Evolutionary conservation across 2,888 invertebrate species (phyloP).

Genomic region (Macaria liturata): DNA sequence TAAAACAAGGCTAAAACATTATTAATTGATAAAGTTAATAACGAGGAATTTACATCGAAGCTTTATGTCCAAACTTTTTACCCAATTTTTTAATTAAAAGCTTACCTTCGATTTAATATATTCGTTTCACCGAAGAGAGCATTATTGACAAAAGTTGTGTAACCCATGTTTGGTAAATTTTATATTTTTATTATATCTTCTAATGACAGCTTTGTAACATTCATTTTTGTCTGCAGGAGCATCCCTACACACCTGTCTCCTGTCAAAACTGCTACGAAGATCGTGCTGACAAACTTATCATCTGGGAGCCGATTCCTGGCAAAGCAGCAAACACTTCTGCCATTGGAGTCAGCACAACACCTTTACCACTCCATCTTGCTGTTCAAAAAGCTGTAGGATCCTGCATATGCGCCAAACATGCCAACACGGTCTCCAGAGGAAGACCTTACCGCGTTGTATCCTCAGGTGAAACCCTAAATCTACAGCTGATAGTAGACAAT

Average conservation of each 20-base stretch:
- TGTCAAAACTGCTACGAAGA: slow-evolving; percentile 95
- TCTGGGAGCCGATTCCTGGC: slow-evolving; percentile 87
- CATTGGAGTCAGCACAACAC: slow-evolving; percentile 67
- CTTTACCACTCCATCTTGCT: slow-evolving; percentile 84
- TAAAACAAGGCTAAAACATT: too few relatives aligned
- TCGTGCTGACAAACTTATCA: slow-evolving; percentile 91
- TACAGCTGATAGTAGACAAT: slow-evolving; percentile 92
- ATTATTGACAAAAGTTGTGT: too few relatives aligned
- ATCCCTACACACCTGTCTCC: slow-evolving; percentile 90
- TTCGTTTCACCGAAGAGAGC: too few relatives aligned
- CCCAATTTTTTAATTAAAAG: too few relatives aligned
- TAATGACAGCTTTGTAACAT: too few relatives aligned
- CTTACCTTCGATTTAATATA: too few relatives aligned
- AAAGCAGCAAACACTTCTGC: slow-evolving; percentile 56
- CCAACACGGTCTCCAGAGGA: slow-evolving; percentile 82
- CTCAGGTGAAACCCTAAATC: slow-evolving; percentile 90
- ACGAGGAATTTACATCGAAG: too few relatives aligned
- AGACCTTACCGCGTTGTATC: slow-evolving; percentile 88
- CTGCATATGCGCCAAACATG: slow-evolving; percentile 88
- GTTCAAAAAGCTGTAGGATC: slow-evolving; percentile 87
- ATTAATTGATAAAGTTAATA: too few relatives aligned
- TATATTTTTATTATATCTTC: too few relatives aligned
- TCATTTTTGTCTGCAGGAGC: slow-evolving; percentile 75
- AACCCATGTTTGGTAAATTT: too few relatives aligned
- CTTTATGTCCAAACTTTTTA: too few relatives aligned